Evolutionary conservation across 2,797 vertebrate genomes (phyloP).

Genomic region (Typhlichthys subterraneus): DNA sequence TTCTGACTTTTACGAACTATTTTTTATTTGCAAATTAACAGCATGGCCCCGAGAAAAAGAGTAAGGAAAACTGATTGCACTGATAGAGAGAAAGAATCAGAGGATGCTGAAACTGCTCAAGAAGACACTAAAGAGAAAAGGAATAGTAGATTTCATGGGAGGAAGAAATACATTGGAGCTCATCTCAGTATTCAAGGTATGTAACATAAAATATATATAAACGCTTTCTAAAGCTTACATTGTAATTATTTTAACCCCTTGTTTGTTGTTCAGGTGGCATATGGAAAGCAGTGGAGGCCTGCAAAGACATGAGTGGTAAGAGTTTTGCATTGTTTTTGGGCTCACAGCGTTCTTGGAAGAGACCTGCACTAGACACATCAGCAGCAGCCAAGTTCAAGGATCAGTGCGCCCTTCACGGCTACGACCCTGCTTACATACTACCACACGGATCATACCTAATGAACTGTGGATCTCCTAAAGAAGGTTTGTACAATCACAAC

Average conservation of each 20-base stretch:
- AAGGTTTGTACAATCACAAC: constrained; percentile 59
- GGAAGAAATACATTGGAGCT: constrained; percentile 76
- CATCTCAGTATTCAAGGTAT: constrained; percentile 78
- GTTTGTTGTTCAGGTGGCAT: constrained; percentile 72
- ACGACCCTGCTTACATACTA: constrained; percentile 73
- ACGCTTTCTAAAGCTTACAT: background rate
- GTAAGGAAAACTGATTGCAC: constrained; percentile 35
- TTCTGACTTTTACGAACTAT: background rate
- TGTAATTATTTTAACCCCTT: background rate
- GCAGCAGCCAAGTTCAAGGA: constrained; percentile 74
- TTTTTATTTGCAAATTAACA: constrained; percentile 4
- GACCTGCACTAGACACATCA: constrained; percentile 62
- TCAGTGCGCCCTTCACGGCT: constrained; percentile 58
- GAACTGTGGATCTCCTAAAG: constrained; percentile 83
- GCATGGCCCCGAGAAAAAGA: constrained; percentile 62
- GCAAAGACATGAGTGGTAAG: constrained; percentile 70
- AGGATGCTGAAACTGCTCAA: constrained; percentile 9
- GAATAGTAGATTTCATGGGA: constrained; percentile 23
- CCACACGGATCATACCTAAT: constrained; percentile 85
- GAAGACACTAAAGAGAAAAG: constrained; percentile 23
- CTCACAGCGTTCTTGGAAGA: constrained; percentile 81
- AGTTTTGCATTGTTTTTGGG: constrained; percentile 81
- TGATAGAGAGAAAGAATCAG: constrained; percentile 11
- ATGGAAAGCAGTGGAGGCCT: constrained; percentile 79
- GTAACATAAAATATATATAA: background rate